These are phyloP conservation scores for Eidolon helvum DNA, from an alignment of 2,113 vertebrate genomes.

Conservation along the genomic window DNA sequence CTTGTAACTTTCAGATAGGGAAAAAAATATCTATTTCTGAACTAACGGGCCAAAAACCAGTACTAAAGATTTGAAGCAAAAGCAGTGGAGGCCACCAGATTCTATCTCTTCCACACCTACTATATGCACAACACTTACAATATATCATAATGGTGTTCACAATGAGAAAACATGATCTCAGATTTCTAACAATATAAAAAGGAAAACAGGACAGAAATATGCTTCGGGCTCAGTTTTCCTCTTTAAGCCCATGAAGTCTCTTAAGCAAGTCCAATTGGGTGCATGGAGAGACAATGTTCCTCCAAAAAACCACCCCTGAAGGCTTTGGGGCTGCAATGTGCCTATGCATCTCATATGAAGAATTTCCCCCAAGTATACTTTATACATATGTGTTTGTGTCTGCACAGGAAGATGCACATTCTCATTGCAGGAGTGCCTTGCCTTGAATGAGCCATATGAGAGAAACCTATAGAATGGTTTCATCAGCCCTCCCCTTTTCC, in stretches of 20 bases:
- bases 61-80: neutral
- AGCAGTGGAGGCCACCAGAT: neutral
- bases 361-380: rapidly evolving
- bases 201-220: slow-evolving; percentile 40
- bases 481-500: neutral
- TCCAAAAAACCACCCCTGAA: neutral
- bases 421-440: neutral
- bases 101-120: neutral
- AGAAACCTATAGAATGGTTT: neutral
- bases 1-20: neutral
- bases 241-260: neutral
- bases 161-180: slow-evolving; percentile 29
- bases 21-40: slow-evolving; percentile 32
- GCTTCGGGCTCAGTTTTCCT: slow-evolving; percentile 18
- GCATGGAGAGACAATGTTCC: neutral
- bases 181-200: slow-evolving; percentile 14
- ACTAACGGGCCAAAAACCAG: neutral
- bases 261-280: neutral
- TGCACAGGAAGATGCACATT: neutral
- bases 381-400: neutral
- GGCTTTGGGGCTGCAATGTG: neutral
- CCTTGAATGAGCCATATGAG: neutral
- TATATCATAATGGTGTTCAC: neutral
- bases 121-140: neutral
- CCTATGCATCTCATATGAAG: neutral